Evolutionary conservation across 2,113 vertebrate genomes (phyloP).

Genomic region (Gopherus flavomarginatus): DNA sequence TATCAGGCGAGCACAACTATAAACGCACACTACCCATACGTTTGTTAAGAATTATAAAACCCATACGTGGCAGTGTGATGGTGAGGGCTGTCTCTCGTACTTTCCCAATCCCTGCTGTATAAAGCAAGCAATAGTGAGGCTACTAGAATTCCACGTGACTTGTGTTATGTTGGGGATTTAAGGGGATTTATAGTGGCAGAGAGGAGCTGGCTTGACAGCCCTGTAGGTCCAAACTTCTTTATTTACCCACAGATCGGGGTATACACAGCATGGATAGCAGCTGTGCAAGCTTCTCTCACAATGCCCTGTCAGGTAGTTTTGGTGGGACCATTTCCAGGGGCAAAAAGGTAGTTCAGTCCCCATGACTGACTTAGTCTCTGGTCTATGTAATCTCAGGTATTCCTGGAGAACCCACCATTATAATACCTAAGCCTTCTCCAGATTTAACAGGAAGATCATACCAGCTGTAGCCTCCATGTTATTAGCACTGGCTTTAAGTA

Average conservation of each 20-base stretch:
- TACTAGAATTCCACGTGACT: background rate
- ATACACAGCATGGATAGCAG: background rate
- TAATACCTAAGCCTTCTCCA: background rate
- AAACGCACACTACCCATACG: rapidly evolving
- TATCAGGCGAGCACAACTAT: background rate
- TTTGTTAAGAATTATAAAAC: background rate
- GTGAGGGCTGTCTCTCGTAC: background rate
- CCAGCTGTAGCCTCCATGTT: background rate
- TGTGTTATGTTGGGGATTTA: background rate
- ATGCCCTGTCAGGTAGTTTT: background rate
- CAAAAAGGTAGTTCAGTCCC: background rate
- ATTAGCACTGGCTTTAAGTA: background rate
- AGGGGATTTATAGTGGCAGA: background rate
- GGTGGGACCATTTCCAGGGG: background rate
- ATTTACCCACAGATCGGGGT: background rate
- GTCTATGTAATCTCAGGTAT: background rate
- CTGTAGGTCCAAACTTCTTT: background rate
- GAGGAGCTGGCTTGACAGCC: background rate
- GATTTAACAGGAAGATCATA: background rate
- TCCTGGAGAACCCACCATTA: background rate
- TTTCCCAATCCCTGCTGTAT: background rate
- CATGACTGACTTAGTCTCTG: background rate
- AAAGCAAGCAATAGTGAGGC: background rate
- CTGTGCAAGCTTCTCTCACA: background rate
- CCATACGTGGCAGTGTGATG: background rate